These are phyloP conservation scores for Callimorpha dominula DNA, from an alignment of 2,888 invertebrate species.

Conservation along the genomic window DNA sequence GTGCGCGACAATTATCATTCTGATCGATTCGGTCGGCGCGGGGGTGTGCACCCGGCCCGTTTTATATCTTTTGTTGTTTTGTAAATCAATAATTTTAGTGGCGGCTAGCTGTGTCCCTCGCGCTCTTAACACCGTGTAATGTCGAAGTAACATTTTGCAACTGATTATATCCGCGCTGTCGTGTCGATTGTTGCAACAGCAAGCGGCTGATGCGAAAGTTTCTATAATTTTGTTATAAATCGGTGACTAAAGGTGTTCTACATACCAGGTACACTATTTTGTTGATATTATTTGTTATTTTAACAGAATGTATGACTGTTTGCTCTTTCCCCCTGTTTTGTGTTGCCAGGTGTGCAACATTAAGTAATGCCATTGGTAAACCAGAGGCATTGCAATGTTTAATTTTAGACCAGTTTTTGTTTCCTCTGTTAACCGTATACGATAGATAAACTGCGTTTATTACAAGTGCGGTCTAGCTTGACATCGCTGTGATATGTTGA, in stretches of 20 bases:
- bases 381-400: slow-evolving; percentile 51
- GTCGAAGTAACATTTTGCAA: slow-evolving; percentile 48
- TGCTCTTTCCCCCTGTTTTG: slow-evolving; percentile 44
- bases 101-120: slow-evolving; percentile 61
- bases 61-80: slow-evolving; percentile 87
- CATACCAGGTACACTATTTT: slow-evolving; percentile 45
- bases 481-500: slow-evolving; percentile 34
- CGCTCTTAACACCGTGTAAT: slow-evolving; percentile 51
- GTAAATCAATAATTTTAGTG: slow-evolving; percentile 86
- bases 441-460: slow-evolving; percentile 22
- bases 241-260: slow-evolving; percentile 49
- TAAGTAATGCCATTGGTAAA: slow-evolving; percentile 63
- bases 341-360: slow-evolving; percentile 65
- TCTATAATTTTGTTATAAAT: slow-evolving; percentile 37
- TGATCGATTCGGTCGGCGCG: slow-evolving; percentile 84
- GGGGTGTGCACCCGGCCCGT: slow-evolving; percentile 81
- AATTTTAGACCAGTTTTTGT: slow-evolving; percentile 43
- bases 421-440: slow-evolving; percentile 23
- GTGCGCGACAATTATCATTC: slow-evolving; percentile 87
- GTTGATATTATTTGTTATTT: slow-evolving; percentile 38
- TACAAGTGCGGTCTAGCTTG: slow-evolving; percentile 15
- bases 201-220: slow-evolving; percentile 57
- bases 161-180: slow-evolving; percentile 42
- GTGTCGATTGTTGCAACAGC: slow-evolving; percentile 39
- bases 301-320: slow-evolving; percentile 26